phyloP scores from a whole-genome alignment of 2,113 vertebrate species.

The Thunnus thynnus region DNA sequence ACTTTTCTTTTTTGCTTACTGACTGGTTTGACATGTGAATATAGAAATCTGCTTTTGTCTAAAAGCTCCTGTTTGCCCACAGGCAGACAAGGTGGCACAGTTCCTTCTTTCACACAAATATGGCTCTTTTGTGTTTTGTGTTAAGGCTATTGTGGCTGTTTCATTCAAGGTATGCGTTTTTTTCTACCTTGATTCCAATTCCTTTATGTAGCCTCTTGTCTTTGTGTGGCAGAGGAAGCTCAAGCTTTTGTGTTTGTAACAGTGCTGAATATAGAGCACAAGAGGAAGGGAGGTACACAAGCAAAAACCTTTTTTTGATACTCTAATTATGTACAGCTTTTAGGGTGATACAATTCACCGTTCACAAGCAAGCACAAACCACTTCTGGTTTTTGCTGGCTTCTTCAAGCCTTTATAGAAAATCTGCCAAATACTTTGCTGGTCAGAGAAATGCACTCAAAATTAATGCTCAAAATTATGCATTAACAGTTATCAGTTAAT shows the following conservation, averaged over 20 bases:
- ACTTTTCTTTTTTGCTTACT: conserved; percentile 5
- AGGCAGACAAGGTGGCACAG: conserved; percentile 36
- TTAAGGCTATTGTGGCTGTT: conserved; percentile 56
- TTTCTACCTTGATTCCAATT: conserved; percentile 28
- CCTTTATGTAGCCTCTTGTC: conserved; percentile 66
- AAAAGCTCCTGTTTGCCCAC: conserved; percentile 29
- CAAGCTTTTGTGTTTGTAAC: conserved; percentile 62
- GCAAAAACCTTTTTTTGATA: conserved; percentile 57
- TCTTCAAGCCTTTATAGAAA: not conserved
- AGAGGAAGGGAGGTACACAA: conserved; percentile 39
- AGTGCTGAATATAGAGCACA: conserved; percentile 41
- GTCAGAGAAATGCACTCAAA: not conserved
- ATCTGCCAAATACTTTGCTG: not conserved
- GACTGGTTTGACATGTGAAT: conserved; percentile 43
- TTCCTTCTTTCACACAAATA: conserved; percentile 51
- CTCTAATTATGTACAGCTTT: conserved; percentile 62
- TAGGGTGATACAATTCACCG: conserved; percentile 23
- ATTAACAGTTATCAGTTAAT: conserved; percentile 3
- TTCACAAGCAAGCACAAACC: not conserved
- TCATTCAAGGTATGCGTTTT: conserved; percentile 45
- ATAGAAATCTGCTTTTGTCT: conserved; percentile 49
- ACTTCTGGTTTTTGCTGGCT: not conserved
- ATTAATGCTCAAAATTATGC: not conserved
- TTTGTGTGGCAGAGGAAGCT: conserved; percentile 61
- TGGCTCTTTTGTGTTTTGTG: conserved; percentile 63